Conservation (phyloP, 1,140 invertebrate genomes). For the Saccostrea glomerata region DNA sequence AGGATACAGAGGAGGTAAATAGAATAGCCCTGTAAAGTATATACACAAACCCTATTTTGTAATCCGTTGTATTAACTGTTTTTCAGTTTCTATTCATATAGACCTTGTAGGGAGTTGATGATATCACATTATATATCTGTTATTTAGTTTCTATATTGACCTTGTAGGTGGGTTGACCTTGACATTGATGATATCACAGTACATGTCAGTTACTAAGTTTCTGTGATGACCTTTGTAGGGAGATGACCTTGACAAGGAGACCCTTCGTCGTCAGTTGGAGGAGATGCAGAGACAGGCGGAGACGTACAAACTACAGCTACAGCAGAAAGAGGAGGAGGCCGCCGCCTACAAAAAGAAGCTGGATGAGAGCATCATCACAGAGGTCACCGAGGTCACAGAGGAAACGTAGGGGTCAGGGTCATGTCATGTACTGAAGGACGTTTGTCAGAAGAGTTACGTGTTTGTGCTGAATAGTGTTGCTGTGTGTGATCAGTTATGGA, state of each 20-base stretch:
- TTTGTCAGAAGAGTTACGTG: not conserved
- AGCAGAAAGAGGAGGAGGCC: constrained; percentile 73
- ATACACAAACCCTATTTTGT: not conserved
- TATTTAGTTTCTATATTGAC: too few relatives aligned
- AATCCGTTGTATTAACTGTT: not conserved
- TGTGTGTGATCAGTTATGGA: too few relatives aligned
- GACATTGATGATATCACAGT: too few relatives aligned
- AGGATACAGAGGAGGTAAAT: not conserved
- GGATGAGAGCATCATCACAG: constrained; percentile 55
- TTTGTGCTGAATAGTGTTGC: not conserved
- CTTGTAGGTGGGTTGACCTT: too few relatives aligned
- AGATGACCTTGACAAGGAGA: constrained; percentile 54
- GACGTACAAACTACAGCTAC: constrained; percentile 70
- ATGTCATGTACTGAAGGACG: not conserved
- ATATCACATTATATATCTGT: too few relatives aligned
- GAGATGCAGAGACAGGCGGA: constrained; percentile 71
- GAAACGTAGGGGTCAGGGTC: constrained; percentile 18
- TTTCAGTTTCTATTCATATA: too few relatives aligned
- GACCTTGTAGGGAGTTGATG: too few relatives aligned
- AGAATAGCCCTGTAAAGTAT: not conserved
- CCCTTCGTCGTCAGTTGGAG: constrained; percentile 71
- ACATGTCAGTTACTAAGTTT: too few relatives aligned
- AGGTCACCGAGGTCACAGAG: not conserved
- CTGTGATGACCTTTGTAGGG: not conserved
- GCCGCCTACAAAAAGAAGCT: constrained; percentile 73